Conservation (phyloP, 2,888 invertebrate genomes). For the Drosophila melanocephala region DNA sequence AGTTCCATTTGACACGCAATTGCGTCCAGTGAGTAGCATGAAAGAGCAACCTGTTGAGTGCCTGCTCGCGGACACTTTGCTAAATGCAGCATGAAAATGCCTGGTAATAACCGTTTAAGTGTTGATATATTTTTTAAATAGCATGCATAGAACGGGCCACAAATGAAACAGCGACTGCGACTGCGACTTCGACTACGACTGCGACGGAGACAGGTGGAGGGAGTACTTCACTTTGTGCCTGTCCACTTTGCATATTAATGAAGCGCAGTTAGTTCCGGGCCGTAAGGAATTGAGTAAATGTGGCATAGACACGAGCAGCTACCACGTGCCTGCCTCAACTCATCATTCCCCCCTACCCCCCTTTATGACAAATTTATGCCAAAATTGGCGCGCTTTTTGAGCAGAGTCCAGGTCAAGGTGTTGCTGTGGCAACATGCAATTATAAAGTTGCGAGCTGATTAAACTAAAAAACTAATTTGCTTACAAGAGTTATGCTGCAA, state of each 20-base stretch:
- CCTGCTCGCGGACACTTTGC: conserved; percentile 14
- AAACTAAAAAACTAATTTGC: not conserved
- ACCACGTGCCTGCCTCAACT: conserved; percentile 41
- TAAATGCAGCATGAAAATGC: conserved; percentile 76
- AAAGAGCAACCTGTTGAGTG: conserved; percentile 67
- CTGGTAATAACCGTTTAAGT: conserved; percentile 75
- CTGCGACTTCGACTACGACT: not conserved
- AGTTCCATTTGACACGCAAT: conserved; percentile 77
- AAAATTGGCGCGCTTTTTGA: conserved; percentile 9
- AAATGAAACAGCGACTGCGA: not conserved
- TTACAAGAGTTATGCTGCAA: not conserved
- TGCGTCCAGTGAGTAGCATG: conserved; percentile 35
- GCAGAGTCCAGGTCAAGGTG: conserved; percentile 47
- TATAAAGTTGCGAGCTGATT: conserved; percentile 22
- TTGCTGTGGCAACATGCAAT: conserved; percentile 39
- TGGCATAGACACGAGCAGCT: conserved; percentile 60
- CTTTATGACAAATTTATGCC: not conserved
- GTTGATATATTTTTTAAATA: conserved; percentile 60
- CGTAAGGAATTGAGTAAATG: conserved; percentile 64
- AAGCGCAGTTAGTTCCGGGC: conserved; percentile 51
- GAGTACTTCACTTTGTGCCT: conserved; percentile 2
- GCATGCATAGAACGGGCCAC: conserved; percentile 29
- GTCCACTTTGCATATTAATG: conserved; percentile 78
- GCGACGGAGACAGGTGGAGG: not conserved
- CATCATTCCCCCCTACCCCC: not conserved